Percentiles rank a stretch among this genome's conserved stretches.
These are phyloP conservation scores for Perognathus longimembris DNA, from an alignment of 2,113 vertebrate species.

Conservation along the genomic window DNA sequence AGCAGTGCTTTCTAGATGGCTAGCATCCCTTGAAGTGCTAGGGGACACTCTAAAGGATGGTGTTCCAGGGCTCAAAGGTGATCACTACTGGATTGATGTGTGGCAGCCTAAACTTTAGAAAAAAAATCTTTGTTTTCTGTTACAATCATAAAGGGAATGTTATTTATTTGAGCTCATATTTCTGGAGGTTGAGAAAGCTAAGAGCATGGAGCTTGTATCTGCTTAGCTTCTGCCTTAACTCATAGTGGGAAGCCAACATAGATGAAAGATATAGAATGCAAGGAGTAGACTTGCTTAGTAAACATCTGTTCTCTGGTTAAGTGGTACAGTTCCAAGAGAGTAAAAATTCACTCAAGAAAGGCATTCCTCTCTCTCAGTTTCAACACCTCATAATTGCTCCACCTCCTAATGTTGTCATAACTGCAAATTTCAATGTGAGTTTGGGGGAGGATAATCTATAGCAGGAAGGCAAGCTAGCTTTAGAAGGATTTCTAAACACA, in stretches of 20 bases:
- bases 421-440: not conserved
- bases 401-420: not conserved
- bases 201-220: not conserved
- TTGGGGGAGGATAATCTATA: not conserved
- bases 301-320: not conserved
- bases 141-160: not conserved
- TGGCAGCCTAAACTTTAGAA: not conserved
- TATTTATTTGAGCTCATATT: not conserved
- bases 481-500: not conserved
- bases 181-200: not conserved
- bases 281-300: not conserved
- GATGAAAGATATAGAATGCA: not conserved
- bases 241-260: not conserved
- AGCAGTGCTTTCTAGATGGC: not conserved
- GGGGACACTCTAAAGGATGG: not conserved
- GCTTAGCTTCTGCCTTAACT: not conserved
- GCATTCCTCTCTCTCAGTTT: not conserved
- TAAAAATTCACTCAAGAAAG: not conserved
- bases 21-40: not conserved
- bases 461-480: not conserved
- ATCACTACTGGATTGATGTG: not conserved
- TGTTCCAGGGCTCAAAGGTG: not conserved
- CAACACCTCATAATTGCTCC: not conserved
- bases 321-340: not conserved
- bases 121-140: not conserved